Evolutionary conservation across 2,113 vertebrate genomes (phyloP).

Genomic region (Synodontis membranacea): DNA sequence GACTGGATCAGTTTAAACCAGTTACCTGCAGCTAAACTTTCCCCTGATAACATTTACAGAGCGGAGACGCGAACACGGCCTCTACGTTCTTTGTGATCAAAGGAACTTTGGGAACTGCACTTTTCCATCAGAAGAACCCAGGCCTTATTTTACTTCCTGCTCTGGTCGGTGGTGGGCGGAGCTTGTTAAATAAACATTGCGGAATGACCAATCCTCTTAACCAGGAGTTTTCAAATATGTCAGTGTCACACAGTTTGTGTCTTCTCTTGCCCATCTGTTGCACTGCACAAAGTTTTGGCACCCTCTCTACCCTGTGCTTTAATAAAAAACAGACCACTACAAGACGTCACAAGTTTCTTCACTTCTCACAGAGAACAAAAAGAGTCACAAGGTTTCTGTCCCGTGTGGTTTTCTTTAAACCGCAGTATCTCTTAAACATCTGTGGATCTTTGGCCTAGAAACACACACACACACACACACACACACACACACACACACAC

Average conservation of each 20-base stretch:
- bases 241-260: background rate
- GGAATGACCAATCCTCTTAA: background rate
- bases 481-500: background rate
- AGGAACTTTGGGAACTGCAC: background rate
- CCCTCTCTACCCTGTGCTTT: background rate
- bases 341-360: background rate
- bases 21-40: no score
- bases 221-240: background rate
- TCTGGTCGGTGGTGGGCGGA: background rate
- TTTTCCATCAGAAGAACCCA: background rate
- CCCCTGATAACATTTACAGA: no score
- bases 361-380: constrained; percentile 40
- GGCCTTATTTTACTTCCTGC: background rate
- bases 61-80: no score
- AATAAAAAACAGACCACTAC: background rate
- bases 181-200: background rate
- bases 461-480: background rate
- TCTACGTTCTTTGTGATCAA: background rate
- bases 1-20: no score
- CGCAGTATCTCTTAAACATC: constrained; percentile 70
- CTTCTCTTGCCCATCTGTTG: background rate
- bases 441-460: constrained; percentile 53
- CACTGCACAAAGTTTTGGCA: background rate
- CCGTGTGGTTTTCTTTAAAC: constrained; percentile 52
- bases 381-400: constrained; percentile 40